Base-by-base conservation (phyloP, 2,113 vertebrate species). In the Vidua macroura region DNA sequence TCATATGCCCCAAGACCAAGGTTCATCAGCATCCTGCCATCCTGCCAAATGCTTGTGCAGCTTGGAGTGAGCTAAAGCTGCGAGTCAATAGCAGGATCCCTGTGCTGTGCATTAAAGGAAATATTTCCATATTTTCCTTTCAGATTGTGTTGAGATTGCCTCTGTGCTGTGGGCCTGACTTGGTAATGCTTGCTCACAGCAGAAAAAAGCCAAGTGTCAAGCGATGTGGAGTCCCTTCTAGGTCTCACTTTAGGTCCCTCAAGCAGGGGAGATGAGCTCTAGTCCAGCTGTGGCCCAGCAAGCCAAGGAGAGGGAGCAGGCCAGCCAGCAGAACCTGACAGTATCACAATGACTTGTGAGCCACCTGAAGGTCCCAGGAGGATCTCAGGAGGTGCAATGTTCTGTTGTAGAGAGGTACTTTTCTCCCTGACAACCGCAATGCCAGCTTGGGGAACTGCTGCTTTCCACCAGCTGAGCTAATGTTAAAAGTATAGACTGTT, bases 1-100 rank as follows among this genome's bases (percentile, higher is more conserved):
- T 49, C 41, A 22, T 10, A 4, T 9, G 35, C 10, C 25, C 19
- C 1, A 0, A 15, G 31, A n/a, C 6, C 0, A 12, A 66, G 33
- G 41, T 49, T 43, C 1, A 0, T 12, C 10, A 88, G 37, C 21
- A 4, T n/a, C 76, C 80, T 88, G 35, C 12, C 39, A 48, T 37
- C 27, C 72, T 44, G 11, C 17, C 62, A 62, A 62, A 72, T 35
- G n/a, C n/a, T 56, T 23, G 33, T 66, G 30, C 52, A 85, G 31
- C 72, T 70, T 4, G 1, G 41, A 70, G 41, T 3, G 3, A 10
- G 17, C 51, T 66, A 27, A 56, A 90, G 64, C 27, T 80, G 20
- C 0, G 0, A 55, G 43, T 24, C 25, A 22, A 33, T 17, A 74
- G 41, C 3, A 4, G 21, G 35, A 44, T 15, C 35, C 21, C 35